Percentiles rank a stretch among this genome's conserved stretches.
Evolutionary conservation across 2,888 invertebrate species (phyloP).

Genomic region (Tribolium freemani): DNA sequence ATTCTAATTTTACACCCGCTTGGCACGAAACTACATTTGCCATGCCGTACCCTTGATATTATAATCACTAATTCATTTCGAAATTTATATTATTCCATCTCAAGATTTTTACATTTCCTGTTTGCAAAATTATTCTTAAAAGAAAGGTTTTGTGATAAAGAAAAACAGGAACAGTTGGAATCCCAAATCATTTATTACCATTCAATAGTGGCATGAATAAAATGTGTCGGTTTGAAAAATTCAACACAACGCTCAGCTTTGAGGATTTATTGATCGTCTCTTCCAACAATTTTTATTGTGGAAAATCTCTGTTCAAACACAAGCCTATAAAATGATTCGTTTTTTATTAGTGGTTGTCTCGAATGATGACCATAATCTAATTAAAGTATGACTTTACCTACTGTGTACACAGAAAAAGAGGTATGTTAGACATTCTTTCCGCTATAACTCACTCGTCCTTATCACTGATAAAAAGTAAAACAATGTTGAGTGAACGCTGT

Average conservation of each 20-base stretch:
- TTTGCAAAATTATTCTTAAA: not conserved
- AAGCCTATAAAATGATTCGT: not conserved
- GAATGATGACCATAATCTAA: not conserved
- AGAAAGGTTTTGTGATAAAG: too few species aligned
- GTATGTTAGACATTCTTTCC: not conserved
- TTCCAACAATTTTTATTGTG: not conserved
- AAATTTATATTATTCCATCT: not conserved
- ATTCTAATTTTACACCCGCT: slow-evolving; percentile 39
- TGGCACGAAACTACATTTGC: slow-evolving; percentile 29
- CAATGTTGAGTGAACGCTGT: not conserved
- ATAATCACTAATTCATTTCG: not conserved
- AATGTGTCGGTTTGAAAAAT: too few species aligned
- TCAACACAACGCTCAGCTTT: too few species aligned
- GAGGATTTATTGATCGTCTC: too few species aligned
- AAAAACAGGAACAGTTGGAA: too few species aligned
- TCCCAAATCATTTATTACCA: too few species aligned
- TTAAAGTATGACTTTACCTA: not conserved
- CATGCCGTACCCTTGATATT: slow-evolving; percentile 21
- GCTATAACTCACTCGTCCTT: not conserved
- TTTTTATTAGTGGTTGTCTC: not conserved
- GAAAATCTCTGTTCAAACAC: not conserved
- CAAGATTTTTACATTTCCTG: not conserved
- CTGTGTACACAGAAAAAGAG: not conserved
- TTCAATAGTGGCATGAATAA: too few species aligned
- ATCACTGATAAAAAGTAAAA: not conserved